Evolutionary conservation across 2,797 vertebrate genomes (phyloP).

Genomic region (Rhabdophis nuchalis): DNA sequence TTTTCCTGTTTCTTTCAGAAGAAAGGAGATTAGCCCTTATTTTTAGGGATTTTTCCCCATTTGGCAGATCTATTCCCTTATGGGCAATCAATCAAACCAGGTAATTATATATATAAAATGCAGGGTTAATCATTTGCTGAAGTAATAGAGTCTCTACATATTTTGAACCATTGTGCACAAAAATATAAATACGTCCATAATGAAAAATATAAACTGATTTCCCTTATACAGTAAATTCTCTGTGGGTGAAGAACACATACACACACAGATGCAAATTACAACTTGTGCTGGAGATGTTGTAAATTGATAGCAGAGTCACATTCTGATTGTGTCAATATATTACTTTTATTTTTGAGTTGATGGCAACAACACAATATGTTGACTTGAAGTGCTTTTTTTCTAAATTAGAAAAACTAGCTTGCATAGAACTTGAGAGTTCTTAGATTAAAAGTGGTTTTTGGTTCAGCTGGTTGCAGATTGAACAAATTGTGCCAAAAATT

Average conservation of each 20-base stretch:
- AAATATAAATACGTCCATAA: slow-evolving; percentile 48
- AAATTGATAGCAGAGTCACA: neutral
- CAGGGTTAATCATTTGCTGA: slow-evolving; percentile 29
- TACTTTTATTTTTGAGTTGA: neutral
- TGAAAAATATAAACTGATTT: slow-evolving; percentile 21
- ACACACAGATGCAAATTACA: neutral
- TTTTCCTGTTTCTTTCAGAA: slow-evolving; percentile 45
- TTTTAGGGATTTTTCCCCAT: neutral
- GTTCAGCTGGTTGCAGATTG: neutral
- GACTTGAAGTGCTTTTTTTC: neutral
- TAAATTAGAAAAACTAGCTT: neutral
- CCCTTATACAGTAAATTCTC: neutral
- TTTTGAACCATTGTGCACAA: neutral
- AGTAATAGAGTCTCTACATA: slow-evolving; percentile 36
- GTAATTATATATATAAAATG: slow-evolving; percentile 23
- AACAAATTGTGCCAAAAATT: neutral
- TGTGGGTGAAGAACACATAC: neutral
- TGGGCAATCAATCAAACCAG: neutral
- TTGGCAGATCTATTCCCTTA: neutral
- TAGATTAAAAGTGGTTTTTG: neutral
- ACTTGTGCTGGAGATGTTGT: neutral
- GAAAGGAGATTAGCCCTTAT: slow-evolving; percentile 36
- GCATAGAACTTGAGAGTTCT: neutral
- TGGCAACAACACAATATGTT: neutral
- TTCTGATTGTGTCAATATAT: neutral